phyloP scores from a whole-genome alignment of 2,888 invertebrate species.

The Stenurella melanura region DNA sequence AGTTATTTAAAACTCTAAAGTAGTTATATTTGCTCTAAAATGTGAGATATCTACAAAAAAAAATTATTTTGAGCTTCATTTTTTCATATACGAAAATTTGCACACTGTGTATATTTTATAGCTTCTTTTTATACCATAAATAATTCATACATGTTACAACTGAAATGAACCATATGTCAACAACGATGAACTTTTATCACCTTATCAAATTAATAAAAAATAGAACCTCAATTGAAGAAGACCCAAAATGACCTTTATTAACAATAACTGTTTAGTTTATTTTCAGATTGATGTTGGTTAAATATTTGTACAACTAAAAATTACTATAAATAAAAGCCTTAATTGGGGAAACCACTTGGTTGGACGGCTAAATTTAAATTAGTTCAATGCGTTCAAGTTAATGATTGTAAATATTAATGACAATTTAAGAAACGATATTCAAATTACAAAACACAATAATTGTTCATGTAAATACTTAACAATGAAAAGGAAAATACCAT shows the following conservation, averaged over 20 bases:
- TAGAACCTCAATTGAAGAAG: not conserved
- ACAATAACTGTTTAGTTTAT: not conserved
- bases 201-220: slow-evolving; percentile 13
- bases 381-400: not conserved
- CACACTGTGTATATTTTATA: too few species aligned
- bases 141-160: not conserved
- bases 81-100: too few species aligned
- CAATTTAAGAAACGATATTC: too few species aligned
- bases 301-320: not conserved
- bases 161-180: slow-evolving; percentile 1
- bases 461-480: too few species aligned
- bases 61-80: too few species aligned
- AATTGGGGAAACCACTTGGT: slow-evolving; percentile 7
- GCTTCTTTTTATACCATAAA: too few species aligned
- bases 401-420: not conserved
- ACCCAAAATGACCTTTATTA: slow-evolving; percentile 4
- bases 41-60: too few species aligned
- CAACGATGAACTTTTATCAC: slow-evolving; percentile 13
- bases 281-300: not conserved
- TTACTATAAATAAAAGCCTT: slow-evolving; percentile 27
- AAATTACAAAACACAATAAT: too few species aligned
- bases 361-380: slow-evolving; percentile 7
- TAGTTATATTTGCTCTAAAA: too few species aligned
- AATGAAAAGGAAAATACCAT: too few species aligned
- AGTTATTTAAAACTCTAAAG: too few species aligned